Conservation (phyloP, 1,140 invertebrate species). For the Drosophila parabipectinata region DNA sequence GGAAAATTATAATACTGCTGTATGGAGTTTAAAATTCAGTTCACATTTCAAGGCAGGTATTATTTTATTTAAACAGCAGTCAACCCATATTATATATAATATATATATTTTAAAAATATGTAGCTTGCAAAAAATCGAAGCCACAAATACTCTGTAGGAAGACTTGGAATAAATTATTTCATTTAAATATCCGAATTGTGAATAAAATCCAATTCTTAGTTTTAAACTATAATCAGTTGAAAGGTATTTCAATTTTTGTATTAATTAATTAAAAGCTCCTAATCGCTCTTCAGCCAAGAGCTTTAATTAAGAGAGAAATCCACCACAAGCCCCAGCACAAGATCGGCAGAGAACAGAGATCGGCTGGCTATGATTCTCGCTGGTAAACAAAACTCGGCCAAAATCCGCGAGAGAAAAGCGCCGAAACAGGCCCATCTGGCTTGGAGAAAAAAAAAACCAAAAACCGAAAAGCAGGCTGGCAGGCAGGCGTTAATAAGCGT, state of each 20-base stretch:
- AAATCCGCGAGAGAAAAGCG: conserved; percentile 5
- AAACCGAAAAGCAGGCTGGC: conserved; percentile 13
- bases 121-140: neutral
- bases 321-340: conserved; percentile 13
- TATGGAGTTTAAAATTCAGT: neutral
- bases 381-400: conserved; percentile 62
- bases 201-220: too few species aligned
- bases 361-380: conserved; percentile 34
- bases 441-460: conserved; percentile 18
- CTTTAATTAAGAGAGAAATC: conserved; percentile 8
- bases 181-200: too few species aligned
- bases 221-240: neutral
- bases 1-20: conserved; percentile 26
- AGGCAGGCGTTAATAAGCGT: conserved; percentile 43
- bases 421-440: conserved; percentile 28
- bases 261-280: conserved; percentile 10
- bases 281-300: neutral
- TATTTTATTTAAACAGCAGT: conserved; percentile 40
- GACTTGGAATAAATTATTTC: neutral
- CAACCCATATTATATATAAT: neutral
- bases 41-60: neutral
- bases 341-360: conserved; percentile 13
- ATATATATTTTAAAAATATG: neutral
- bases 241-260: neutral
- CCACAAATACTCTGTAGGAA: neutral